Evolutionary conservation across 2,113 vertebrate genomes (phyloP), one percentile per base, ranked within the genome.

Genomic region (Onychostruthus taczanowskii): DNA sequence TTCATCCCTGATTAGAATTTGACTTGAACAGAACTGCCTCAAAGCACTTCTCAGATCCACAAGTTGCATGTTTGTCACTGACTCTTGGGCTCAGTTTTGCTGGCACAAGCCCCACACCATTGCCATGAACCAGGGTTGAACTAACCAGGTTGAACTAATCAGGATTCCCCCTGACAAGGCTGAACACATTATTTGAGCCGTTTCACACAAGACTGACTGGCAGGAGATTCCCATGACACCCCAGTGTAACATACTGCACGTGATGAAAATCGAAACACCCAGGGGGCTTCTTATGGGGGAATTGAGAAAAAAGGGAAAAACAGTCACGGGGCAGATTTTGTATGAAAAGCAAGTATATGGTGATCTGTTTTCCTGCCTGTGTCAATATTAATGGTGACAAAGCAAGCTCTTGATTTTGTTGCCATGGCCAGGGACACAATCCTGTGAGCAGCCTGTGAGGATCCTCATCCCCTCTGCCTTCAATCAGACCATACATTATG

Each of bases 21-120:
- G n/a, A 47, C 23, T 79, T 56, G 35, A 78, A 72, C 4, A 6
- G 47, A 89, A 53, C 33, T 50, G 30, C 58, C 41, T 85, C 41
- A 46, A 49, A 93, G 73, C 31, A 44, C 22, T 72, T 64, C 31
- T 59, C 31, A 85, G 62, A 46, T 19, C 26, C 37, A 20, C 7
- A 18, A 33, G 58, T 11, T 79, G 30, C 17, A 11, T 7, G 33
- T 66, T 59, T 37, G 53, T 39, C 47, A 43, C 16, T 8, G 61
- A 9, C 31, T 35, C 12, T 4, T n/a, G 77, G 49, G 53, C 46
- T 62, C 61, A 56, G 64, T 22, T 35, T 19, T 2, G 16, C 4
- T 0, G 1, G 24, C 44, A 80, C 20, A 47, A 87, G 20, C 24
- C 41, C n/a, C 41, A 44, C 0, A 2, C 13, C 41, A 19, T 37